phyloP scores from a whole-genome alignment of 2,113 vertebrate species.

The Formicarius rufipectus region DNA sequence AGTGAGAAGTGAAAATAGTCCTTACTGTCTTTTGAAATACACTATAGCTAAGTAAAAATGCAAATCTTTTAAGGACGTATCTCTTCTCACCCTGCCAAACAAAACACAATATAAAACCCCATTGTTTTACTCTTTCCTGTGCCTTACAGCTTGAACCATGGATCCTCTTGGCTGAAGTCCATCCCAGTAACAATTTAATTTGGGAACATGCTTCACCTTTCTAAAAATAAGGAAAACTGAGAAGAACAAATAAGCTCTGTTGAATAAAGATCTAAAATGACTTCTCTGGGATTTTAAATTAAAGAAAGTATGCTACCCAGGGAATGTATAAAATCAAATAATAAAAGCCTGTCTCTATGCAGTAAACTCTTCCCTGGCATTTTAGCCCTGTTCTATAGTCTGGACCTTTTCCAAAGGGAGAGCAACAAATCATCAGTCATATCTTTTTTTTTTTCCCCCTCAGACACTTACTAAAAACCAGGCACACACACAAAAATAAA shows the following conservation, averaged over 20 bases:
- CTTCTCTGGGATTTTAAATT: neutral
- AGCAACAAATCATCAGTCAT: slow-evolving; percentile 20
- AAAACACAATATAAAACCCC: neutral
- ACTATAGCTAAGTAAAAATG: neutral
- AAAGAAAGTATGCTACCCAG: neutral
- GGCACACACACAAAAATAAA: slow-evolving; percentile 15
- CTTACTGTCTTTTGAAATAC: neutral
- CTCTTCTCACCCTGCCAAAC: neutral
- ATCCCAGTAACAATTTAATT: slow-evolving; percentile 28
- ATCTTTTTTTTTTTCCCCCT: neutral
- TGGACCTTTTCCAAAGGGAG: slow-evolving; percentile 26
- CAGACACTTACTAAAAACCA: slow-evolving; percentile 9
- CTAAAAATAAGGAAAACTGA: slow-evolving; percentile 54
- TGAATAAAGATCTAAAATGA: slow-evolving; percentile 28
- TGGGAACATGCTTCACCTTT: slow-evolving; percentile 42
- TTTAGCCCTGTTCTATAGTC: slow-evolving; percentile 1
- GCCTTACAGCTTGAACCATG: neutral
- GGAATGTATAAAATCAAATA: slow-evolving; percentile 2
- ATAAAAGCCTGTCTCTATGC: neutral
- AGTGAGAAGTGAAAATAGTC: neutral
- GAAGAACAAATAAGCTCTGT: neutral
- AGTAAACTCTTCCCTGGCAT: slow-evolving; percentile 11
- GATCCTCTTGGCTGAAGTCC: slow-evolving; percentile 49
- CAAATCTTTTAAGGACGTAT: neutral
- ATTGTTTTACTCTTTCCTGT: slow-evolving; percentile 41